Evolutionary conservation across 2,113 vertebrate genomes (phyloP), one percentile per base, ranked within the genome.

Genomic region (Pheucticus melanocephalus): DNA sequence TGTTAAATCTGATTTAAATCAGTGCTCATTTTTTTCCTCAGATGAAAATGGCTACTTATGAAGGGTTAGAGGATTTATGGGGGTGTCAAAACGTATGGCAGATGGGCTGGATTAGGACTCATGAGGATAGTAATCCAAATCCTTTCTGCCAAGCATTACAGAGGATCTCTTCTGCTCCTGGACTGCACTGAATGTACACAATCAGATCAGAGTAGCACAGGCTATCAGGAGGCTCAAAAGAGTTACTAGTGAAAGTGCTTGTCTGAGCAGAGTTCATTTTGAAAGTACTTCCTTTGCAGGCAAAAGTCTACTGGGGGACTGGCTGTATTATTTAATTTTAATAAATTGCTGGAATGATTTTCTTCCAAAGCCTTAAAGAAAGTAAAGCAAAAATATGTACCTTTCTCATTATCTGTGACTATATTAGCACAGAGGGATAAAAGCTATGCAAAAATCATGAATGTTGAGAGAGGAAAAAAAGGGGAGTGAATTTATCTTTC

Each of bases 21-120:
- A 76, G 40, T 79, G 37, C 93, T 47, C 53, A 39, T 90, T 96
- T 95, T 95, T 92, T 86, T 54, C 86, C 59, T 76, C 60, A 78
- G 73, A 94, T 94, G 76, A 91, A 96, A 94, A 97, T 80, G 80
- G 65, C 92, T 95, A 48, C 86, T 96, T 95, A 82, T 30, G 73
- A 90, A 95, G 95, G 84, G 79, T 75, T 95, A 84, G 87, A 93
- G 86, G 92, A 96, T 96, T 96, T 97, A 96, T 90, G 84, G 87
- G 53, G 42, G 77, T 95, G 71, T 88, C 82, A 96, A 94, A 96
- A 82, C 86, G 51, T 92, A 86, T 90, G 93, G 53, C 86, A 97
- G 66, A 94, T 97, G 85, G 85, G 69, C 64, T 94, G 84, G 94
- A 94, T 97, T 92, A 87, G 72, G 66, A 53, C 17, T 86, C 66